Evolutionary conservation across 2,797 vertebrate species (phyloP), one percentile per base, ranked within the genome.

Genomic region (Lerista edwardsae): DNA sequence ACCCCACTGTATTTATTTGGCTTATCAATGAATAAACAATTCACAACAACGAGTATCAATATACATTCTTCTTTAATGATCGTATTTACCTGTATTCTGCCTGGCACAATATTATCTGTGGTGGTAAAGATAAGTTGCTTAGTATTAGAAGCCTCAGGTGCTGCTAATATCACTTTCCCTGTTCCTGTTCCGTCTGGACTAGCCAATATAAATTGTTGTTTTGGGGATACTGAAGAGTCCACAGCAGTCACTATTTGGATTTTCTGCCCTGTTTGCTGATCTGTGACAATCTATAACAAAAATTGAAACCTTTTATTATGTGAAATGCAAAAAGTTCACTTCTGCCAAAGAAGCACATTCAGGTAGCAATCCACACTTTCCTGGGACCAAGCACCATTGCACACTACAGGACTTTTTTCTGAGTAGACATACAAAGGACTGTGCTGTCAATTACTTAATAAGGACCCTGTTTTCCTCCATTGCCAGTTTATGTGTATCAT

Each of bases 91-190:
- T 99, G 98, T 96, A 99, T 99, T 93, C 98, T 97, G 90, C 98
- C 97, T 15, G 98, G 98, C 91, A 99, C 97, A 75, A 99, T 95
- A 93, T 95, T 98, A 95, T 99, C 98, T 2, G 98, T 94, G 77
- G 98, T 97, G 84, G 98, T 97, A 90, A 99, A 98, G 94, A 99
- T 98, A 90, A 99, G 97, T 93, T 99, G 98, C 91, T 99, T 99
- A 79, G 98, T 92, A 88, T 96, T 98, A 87, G 97, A 95, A 87
- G 96, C 96, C 90, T 98, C 98, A 17, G 98, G 97, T 72, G 98
- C 95, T 90, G 98, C 96, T 95, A 99, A 88, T 92, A 99, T 98
- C 94, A 99, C 98, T 96, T 99, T 99, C 91, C 98, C 97, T 80
- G 97, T 91, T 91, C 97, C 97, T 87, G 97, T 96, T 95, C 98